A percentile compares a stretch with the other conserved stretches of the same genome.
These are phyloP conservation scores for Macquaria australasica DNA, from an alignment of 2,113 vertebrate genomes.

Conservation along the genomic window DNA sequence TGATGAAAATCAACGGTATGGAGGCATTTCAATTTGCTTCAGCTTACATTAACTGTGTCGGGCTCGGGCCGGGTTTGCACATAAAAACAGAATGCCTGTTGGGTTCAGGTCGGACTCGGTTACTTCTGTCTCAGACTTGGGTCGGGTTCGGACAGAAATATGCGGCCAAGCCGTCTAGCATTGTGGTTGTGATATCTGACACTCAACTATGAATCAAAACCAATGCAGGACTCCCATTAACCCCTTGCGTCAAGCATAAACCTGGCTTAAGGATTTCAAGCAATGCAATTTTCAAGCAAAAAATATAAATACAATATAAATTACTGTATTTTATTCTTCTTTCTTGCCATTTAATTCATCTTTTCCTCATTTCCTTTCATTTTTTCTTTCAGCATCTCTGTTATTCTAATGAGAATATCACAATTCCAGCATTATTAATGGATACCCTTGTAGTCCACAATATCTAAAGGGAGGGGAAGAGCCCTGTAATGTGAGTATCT, in stretches of 20 bases:
- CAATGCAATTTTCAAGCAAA: neutral
- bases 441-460: neutral
- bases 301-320: neutral
- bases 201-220: neutral
- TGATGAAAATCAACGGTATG: no score
- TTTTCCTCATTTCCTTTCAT: no score
- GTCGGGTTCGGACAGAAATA: no score
- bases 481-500: neutral
- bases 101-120: no score
- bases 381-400: neutral
- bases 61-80: no score
- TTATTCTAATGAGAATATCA: constrained; percentile 12
- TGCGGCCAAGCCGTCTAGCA: neutral
- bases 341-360: neutral
- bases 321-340: neutral
- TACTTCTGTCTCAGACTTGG: no score
- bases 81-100: no score
- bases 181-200: neutral
- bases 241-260: neutral
- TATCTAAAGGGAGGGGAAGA: neutral
- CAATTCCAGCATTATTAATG: constrained; percentile 3
- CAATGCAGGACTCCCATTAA: neutral
- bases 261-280: neutral
- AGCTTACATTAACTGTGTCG: no score
- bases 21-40: no score